phyloP scores from a whole-genome alignment of 1,140 invertebrate genomes.

The Thalassaphorura encarpata region DNA sequence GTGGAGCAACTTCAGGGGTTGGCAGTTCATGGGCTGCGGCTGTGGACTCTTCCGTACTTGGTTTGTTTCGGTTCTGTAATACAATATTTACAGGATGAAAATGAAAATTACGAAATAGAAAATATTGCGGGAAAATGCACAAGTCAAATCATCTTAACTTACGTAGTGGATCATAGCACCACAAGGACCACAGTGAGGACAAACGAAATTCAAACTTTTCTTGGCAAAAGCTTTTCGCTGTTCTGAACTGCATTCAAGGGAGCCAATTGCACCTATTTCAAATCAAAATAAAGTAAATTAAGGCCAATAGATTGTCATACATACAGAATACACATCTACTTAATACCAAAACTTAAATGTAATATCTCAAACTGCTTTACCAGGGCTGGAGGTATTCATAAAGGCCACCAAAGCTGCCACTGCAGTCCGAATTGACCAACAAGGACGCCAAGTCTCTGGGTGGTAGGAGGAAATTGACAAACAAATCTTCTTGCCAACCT shows the following conservation, averaged over 20 bases:
- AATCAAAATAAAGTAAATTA: no score
- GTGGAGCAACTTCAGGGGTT: no score
- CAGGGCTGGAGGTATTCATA: slow-evolving; percentile 64
- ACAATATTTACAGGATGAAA: no score
- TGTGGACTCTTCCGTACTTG: not conserved
- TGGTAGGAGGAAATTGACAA: slow-evolving; percentile 94
- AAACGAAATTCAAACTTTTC: slow-evolving; percentile 48
- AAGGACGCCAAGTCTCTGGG: slow-evolving; percentile 94
- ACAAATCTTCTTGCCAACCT: slow-evolving; percentile 90
- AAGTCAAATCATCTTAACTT: not conserved
- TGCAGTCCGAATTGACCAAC: slow-evolving; percentile 91
- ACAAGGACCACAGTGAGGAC: slow-evolving; percentile 45
- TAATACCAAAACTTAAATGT: no score
- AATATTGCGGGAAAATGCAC: not conserved
- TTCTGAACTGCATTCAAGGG: slow-evolving; percentile 54
- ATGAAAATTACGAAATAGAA: not conserved
- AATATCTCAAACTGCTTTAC: no score
- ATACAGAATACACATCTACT: no score
- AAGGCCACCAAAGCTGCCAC: slow-evolving; percentile 85
- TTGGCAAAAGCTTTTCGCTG: slow-evolving; percentile 70
- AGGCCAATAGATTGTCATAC: no score
- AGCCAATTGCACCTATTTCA: slow-evolving; percentile 24
- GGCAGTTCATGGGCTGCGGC: no score
- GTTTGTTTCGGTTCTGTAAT: no score
- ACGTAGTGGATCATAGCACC: slow-evolving; percentile 13